Evolutionary conservation across 2,888 invertebrate species (phyloP), one percentile per base, ranked within the genome.

Genomic region (Ephialtes manifestator): DNA sequence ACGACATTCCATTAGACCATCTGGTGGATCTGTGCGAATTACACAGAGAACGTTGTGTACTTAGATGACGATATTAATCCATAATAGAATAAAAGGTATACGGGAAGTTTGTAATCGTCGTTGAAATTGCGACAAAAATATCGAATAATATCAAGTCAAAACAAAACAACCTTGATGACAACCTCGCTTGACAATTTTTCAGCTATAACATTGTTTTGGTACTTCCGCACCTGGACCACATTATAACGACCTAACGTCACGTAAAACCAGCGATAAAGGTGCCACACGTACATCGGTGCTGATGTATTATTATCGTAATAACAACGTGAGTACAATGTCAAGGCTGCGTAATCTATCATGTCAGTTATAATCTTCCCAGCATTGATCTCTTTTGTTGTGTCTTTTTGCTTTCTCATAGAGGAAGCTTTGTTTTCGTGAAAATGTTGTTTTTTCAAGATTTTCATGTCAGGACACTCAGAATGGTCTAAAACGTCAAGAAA

Each of bases 301-400:
- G 35, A 18, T n/a, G 39, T 31, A 18, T 65, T 80, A 70, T 67
- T 79, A 80, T 85, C 84, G 85, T 24, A 80, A 84, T 79, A 55
- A 65, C 75, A 83, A 68, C 46, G 78, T 46, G 65, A 79, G 78
- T 80, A 83, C 84, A 86, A 80, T 84, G 86, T 68, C 86, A 86
- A 84, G 82, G 86, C 58, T 75, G 55, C 46, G 67, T 67, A 81
- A 81, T 80, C 81, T 43, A 82, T 75, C 74, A 74, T 67, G 82
- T 75, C 77, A 63, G 35, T 53, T 68, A 85, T 68, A 85, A 82
- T 87, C 71, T 74, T 51, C 53, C 4, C 18, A 11, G 53, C 20
- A 20, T 53, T 53, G 53, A 53, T n/a, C n/a, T 55, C 20, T 20
- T 55, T 2, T 20, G 15, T 2, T 11, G 20, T 20, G 11, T n/a